Evolutionary conservation across 2,888 invertebrate genomes (phyloP).

Genomic region (Hanleya hanleyi): DNA sequence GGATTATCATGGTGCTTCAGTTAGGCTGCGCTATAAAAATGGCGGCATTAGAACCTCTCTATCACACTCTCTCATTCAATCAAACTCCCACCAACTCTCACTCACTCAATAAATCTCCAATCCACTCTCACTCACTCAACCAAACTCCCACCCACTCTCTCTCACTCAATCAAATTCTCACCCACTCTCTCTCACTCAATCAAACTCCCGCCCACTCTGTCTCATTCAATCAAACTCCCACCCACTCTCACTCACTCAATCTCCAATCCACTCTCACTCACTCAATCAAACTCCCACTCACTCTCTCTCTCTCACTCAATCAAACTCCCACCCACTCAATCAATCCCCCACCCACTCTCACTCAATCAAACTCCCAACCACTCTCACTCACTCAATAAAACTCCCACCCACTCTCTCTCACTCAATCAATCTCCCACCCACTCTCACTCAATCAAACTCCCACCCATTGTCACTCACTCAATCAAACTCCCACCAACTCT

Average conservation of each 20-base stretch:
- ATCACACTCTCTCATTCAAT: neutral
- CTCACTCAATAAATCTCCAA: constrained; percentile 3
- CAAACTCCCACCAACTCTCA: constrained; percentile 16
- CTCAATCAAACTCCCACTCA: neutral
- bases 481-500: constrained; percentile 10
- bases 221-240: neutral
- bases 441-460: constrained; percentile 9
- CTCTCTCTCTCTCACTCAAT: constrained; percentile 13
- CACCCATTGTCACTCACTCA: neutral
- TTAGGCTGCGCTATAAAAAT: no score
- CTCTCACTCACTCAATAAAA: constrained; percentile 6
- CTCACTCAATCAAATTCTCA: constrained; percentile 6
- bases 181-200: neutral
- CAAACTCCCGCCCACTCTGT: neutral
- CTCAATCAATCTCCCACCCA: constrained; percentile 10
- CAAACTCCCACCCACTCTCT: neutral
- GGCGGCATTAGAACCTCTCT: no score
- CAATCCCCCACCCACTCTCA: neutral
- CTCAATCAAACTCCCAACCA: neutral
- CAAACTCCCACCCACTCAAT: constrained; percentile 1
- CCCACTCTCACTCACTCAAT: constrained; percentile 2
- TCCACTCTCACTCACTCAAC: constrained; percentile 1
- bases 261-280: neutral
- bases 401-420: constrained; percentile 1
- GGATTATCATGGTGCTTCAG: no score